A percentile compares a stretch with the other conserved stretches of the same genome.
Conservation (phyloP, 2,113 vertebrate genomes). For the Callithrix jacchus region DNA sequence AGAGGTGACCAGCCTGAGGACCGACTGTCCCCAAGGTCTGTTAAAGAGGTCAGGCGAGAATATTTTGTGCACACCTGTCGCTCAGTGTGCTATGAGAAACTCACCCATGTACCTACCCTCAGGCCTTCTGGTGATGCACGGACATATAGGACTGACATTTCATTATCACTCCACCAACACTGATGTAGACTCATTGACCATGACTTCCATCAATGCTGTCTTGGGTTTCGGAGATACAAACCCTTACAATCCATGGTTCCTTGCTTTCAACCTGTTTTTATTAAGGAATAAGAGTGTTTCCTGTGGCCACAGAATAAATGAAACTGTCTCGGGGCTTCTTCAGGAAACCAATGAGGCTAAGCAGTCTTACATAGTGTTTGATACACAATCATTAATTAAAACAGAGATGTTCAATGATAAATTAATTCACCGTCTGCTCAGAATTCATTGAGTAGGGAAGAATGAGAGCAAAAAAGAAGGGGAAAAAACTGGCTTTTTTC, state of each 20-base stretch:
- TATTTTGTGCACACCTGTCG: background rate
- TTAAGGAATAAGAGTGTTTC: background rate
- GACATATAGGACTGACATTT: background rate
- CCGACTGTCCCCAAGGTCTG: background rate
- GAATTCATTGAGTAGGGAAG: background rate
- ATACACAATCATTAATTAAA: slow-evolving; percentile 48
- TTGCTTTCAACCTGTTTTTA: slow-evolving; percentile 26
- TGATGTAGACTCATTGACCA: background rate
- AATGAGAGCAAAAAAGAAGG: background rate
- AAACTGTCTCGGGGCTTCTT: slow-evolving; percentile 1
- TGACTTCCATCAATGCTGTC: background rate
- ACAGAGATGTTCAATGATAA: background rate
- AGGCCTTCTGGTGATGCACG: background rate
- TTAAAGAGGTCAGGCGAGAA: background rate
- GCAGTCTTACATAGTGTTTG: background rate
- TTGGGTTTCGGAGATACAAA: background rate
- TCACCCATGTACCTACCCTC: background rate
- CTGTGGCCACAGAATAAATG: slow-evolving; percentile 17
- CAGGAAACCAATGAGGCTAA: slow-evolving; percentile 2
- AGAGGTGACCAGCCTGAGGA: background rate
- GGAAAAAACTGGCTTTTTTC: background rate
- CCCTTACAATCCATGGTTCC: background rate
- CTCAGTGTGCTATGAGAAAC: background rate
- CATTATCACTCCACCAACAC: background rate
- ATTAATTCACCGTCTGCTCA: slow-evolving; percentile 50